Base-by-base conservation (phyloP, 2,797 vertebrate species). In the Adrianichthys oophorus region DNA sequence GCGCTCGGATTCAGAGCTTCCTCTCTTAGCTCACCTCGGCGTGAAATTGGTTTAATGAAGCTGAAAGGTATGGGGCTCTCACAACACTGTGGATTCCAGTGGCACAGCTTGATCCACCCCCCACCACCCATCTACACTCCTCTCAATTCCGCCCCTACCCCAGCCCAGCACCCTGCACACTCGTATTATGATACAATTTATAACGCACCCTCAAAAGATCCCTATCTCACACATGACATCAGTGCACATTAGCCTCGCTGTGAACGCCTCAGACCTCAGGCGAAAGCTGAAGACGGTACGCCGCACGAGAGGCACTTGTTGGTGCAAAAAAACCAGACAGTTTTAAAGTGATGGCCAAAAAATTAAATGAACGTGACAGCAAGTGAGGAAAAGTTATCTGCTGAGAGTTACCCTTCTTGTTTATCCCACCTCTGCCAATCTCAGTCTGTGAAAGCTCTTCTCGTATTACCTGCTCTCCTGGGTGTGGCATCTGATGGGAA, bases 41-140 rank as follows among this genome's bases (percentile, higher is more conserved):
- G 94, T 99, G 97, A 99, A 99, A 99, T 98, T 98, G 96, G 96
- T 98, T 98, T 99, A 99, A 99, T 99, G 97, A 98, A 98, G 95
- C 96, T 96, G 95, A 99, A 99, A 98, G 95, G 95, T 98, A 98
- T 97, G 96, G 95, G 93, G 95, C 94, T 96, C 96, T 95, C 96
- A 94, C 95, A 95, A 95, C 94, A 95, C 94, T 94, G 95, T 72
- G 92, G 94, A 98, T 95, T 95, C 94, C 95, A 93, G 93, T 94
- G 90, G 95, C 94, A 93, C 94, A 91, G 93, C 94, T 94, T 95
- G 93, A 94, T 94, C 93, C 94, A 79, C 81, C 93, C 92, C 56
- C 78, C 94, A 79, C 81, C 93, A 92, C 56, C 78, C 32, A 37
- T 37, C 32, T 37, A 37, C 54, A 66, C 73, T 72, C 70, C 68